Evolutionary conservation across 2,113 vertebrate species (phyloP), one percentile per base, ranked within the genome.

Genomic region (Sialia sialis): DNA sequence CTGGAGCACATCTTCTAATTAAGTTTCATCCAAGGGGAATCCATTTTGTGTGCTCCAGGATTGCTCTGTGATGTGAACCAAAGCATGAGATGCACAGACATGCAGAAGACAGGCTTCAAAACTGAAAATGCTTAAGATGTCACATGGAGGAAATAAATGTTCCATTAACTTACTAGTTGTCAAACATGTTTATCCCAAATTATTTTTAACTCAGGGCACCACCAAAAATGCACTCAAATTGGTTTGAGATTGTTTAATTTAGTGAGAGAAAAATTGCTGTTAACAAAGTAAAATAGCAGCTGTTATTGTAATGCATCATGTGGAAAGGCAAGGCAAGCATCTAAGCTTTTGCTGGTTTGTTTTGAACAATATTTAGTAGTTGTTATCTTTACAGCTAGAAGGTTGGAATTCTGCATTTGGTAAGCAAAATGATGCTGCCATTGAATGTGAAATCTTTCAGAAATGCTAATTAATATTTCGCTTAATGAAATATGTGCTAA

Each of bases 201-300:
- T 52, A n/a, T 74, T 74, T 91, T 84, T 74, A 91, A 91, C 38
- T 83, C 72, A 13, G 30, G 16, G 34, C 64, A 88, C 60, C 48
- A 70, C 20, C 19, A 70, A 90, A 90, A 85, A 76, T 44, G 51
- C 79, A 79, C 36, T 91, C 17, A 16, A 63, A 80, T 63, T 83
- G 11, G 17, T 5, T 95, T 90, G 63, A 51, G 26, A 66, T 77
- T 93, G 75, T 80, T 80, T 91, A 87, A 91, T 87, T 89, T 88
- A 84, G 64, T 74, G 72, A 84, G 36, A 83, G 72, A 88, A 93
- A 94, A 87, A 76, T 87, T 19, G 4, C 75, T 85, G 79, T 80
- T 83, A 93, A 80, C 72, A 74, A 86, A 83, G 41, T 76, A 83
- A 89, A 95, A 80, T 74, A 93, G 87, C 63, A 94, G 89, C 75